Conservation (phyloP, 2,113 vertebrate species). For the Brienomyrus brachyistius region DNA sequence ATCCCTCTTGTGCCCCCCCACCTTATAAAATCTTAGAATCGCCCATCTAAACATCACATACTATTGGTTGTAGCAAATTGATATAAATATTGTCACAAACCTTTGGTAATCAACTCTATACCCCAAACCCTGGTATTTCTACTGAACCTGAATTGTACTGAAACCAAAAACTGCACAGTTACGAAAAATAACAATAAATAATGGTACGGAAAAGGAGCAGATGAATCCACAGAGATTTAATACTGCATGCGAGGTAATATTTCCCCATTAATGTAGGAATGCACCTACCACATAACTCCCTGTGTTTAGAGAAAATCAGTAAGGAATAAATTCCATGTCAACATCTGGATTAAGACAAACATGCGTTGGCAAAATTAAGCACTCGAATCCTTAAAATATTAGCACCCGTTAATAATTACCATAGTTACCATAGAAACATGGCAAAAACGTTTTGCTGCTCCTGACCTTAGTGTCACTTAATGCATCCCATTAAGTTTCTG, state of each 20-base stretch:
- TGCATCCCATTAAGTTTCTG: no score
- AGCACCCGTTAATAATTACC: constrained; percentile 3
- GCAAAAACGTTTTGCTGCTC: neutral
- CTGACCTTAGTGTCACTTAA: no score
- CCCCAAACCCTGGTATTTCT: neutral
- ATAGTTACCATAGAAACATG: neutral
- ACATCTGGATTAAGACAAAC: neutral
- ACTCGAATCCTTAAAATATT: neutral
- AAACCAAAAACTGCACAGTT: neutral
- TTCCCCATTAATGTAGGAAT: neutral
- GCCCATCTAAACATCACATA: neutral
- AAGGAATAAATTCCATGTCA: neutral
- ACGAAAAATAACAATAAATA: neutral
- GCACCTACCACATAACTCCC: neutral
- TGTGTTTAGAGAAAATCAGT: constrained; percentile 7
- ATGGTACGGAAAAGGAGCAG: neutral
- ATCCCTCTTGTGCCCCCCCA: neutral
- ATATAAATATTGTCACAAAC: neutral
- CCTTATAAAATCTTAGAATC: neutral
- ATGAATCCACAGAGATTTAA: neutral
- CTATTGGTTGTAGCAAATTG: neutral
- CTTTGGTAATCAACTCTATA: neutral
- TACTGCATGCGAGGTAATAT: neutral
- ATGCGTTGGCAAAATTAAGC: neutral
- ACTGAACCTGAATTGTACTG: neutral